phyloP scores from a whole-genome alignment of 2,113 vertebrate species.

The Chionomys nivalis region DNA sequence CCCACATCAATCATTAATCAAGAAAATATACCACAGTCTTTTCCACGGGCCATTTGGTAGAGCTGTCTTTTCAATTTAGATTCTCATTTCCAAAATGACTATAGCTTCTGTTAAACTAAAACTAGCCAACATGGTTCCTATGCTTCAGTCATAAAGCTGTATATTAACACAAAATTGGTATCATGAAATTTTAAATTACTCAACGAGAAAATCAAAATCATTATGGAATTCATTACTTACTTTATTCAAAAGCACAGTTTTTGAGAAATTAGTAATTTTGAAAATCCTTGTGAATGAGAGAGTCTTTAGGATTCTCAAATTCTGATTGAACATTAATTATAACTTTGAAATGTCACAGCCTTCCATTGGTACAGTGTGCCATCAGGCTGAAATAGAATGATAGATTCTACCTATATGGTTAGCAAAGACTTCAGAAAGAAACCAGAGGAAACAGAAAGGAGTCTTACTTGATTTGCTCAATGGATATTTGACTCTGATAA shows the following conservation, averaged over 20 bases:
- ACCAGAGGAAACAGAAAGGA: background rate
- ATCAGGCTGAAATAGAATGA: background rate
- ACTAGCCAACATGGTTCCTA: background rate
- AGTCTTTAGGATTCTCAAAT: background rate
- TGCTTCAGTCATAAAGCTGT: background rate
- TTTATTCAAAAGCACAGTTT: background rate
- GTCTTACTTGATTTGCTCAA: background rate
- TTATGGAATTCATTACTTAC: background rate
- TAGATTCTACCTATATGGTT: background rate
- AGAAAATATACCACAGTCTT: background rate
- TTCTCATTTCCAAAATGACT: background rate
- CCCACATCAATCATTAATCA: background rate
- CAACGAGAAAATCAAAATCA: background rate
- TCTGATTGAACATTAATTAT: background rate
- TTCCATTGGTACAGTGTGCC: background rate
- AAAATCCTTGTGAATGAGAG: background rate
- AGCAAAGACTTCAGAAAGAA: conserved; percentile 20
- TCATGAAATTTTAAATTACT: background rate
- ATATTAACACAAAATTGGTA: background rate
- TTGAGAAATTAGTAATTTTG: background rate
- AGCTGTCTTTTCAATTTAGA: background rate
- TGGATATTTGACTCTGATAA: background rate
- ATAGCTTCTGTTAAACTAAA: background rate
- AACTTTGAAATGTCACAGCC: background rate
- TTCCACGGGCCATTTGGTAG: background rate